Evolutionary conservation across 2,113 vertebrate genomes (phyloP), one percentile per base, ranked within the genome.

Genomic region (Burhinus oedicnemus): DNA sequence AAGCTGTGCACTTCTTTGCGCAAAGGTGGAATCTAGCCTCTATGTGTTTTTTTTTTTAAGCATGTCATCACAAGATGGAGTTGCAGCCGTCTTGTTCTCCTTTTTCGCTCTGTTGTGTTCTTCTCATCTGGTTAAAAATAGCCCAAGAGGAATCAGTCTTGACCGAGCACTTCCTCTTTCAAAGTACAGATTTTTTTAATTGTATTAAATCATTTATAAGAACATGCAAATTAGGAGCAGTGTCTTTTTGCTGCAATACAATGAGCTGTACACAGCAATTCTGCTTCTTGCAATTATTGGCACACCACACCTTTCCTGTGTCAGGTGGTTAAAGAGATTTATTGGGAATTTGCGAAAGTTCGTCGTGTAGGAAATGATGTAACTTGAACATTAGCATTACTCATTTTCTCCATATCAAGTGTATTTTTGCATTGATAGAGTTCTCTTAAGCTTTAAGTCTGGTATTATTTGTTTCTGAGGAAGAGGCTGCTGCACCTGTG

Each of bases 61-160:
- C 1, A 2, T n/a, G 70, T 87, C 87, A 72, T 97, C 66, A 70
- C 78, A 94, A 74, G 89, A 90, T 93, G 84, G 79, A 93, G 71
- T 95, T 95, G 91, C 83, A 93, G 71, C 85, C 87, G 85, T 62
- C 95, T 87, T 87, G 66, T 96, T 96, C 96, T 96, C 82, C 61
- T 96, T 96, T 96, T 80, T 72, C 40, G 69, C 82, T 54, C 45
- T 95, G 18, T 92, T 96, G 5, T 72, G 72, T 79, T 95, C 84
- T 91, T 90, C 96, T 97, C 76, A 66, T 90, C 57, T 90, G 72
- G n/a, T 93, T 97, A 97, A 97, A 97, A 98, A 96, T 96, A 98
- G 42, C 80, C 62, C 61, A 68, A 92, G 91, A 97, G 87, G 90
- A 97, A 96, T 97, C 77, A 82, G 72, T 97, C 92, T 97, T 79